Evolutionary conservation across 2,888 invertebrate genomes (phyloP).

Genomic region (Linyphia triangularis): DNA sequence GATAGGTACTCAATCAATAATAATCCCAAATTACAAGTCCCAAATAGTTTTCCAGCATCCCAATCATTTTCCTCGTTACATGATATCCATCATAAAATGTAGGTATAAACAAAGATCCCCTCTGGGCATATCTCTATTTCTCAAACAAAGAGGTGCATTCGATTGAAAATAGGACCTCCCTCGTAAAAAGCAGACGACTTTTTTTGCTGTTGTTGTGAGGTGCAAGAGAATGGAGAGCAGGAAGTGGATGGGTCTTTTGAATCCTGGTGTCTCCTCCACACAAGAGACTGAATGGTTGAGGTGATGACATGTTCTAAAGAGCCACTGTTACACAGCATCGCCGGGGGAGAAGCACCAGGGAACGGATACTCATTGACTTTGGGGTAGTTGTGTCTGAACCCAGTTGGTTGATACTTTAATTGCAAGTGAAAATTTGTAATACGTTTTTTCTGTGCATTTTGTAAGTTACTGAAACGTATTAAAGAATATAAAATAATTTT

Average conservation of each 20-base stretch:
- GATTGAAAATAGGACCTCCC: slow-evolving; percentile 1
- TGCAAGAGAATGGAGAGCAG: slow-evolving; percentile 7
- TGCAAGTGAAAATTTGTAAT: too few species aligned
- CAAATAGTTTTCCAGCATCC: not conserved
- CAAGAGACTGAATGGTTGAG: slow-evolving; percentile 16
- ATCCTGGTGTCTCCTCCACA: slow-evolving; percentile 31
- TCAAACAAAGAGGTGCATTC: slow-evolving; percentile 29
- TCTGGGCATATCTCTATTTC: not conserved
- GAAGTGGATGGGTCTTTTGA: slow-evolving; percentile 29
- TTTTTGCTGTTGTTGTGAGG: not conserved
- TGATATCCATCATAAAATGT: not conserved
- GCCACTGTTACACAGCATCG: slow-evolving; percentile 40
- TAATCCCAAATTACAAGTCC: not conserved
- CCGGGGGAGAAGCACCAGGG: slow-evolving; percentile 19
- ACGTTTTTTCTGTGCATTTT: too few species aligned
- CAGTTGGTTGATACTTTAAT: too few species aligned
- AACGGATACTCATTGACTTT: slow-evolving; percentile 36
- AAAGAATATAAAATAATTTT: too few species aligned
- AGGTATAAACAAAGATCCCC: not conserved
- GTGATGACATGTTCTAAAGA: slow-evolving; percentile 54
- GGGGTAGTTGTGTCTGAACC: too few species aligned
- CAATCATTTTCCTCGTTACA: not conserved
- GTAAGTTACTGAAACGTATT: too few species aligned
- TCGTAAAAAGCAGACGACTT: not conserved
- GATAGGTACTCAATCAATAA: too few species aligned